Base-by-base conservation (phyloP, 1,140 invertebrate genomes). In the Cydia pomonella region DNA sequence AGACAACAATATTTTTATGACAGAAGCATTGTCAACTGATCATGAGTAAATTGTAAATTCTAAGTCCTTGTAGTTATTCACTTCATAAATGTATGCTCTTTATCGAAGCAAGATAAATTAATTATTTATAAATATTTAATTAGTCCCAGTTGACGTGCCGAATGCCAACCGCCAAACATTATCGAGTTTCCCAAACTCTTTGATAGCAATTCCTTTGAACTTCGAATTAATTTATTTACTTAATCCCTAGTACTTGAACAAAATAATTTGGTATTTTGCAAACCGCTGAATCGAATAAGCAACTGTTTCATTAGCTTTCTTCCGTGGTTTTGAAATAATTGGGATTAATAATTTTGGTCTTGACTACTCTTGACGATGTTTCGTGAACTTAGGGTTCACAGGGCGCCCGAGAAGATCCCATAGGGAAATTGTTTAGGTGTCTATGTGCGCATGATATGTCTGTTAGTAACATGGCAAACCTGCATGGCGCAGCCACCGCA, bases 211-310 rank as follows among this genome's bases (percentile, higher is more conserved):
- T 69, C 64, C 29, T 69, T 69, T 69, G 64, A 69, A 38, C n/a
- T 69, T 33, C 29, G 29, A 69, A 69, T 69, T 69, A 69, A 41
- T 69, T 38, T 69, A 69, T 18, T 69, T 69, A 29, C 64, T 41
- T 33, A 64, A 3, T n/a, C 16, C 64, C 16, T 27, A 33, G 27
- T 18, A n/a, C n/a, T 33, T 38, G 64, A 18, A 18, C n/a, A 27
- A 18, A 64, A 5, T n/a, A 41, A 33, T 69, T 69, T 38, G 29
- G 64, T 69, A 29, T 69, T 69, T 69, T 69, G 29, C 27, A 69
- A 12, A n/a, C 16, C 64, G 64, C 12, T 38, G 29, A 69, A 25
- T 18, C 29, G 5, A 66, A 16, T 12, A n/a, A 29, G 4, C 13
- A 18, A 2, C 16, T 23, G 13, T n/a, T 16, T 50, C 6, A 50